phyloP scores from a whole-genome alignment of 1,140 invertebrate species.

The Mya arenaria region DNA sequence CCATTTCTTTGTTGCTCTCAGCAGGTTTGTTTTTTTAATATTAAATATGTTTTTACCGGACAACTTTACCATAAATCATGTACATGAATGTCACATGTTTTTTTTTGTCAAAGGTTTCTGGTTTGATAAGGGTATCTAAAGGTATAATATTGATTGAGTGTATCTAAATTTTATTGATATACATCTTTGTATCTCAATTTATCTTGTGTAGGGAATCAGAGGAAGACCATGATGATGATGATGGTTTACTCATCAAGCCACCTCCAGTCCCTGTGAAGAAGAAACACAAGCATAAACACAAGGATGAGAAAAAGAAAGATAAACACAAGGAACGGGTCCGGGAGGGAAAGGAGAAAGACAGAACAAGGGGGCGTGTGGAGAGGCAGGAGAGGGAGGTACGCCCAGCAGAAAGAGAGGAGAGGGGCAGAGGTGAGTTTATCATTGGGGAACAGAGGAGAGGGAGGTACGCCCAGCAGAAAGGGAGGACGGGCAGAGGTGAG shows the following conservation, averaged over 20 bases:
- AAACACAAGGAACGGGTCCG: conserved; percentile 15
- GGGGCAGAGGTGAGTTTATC: conserved; percentile 30
- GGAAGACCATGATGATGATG: conserved; percentile 44
- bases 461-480: too few species aligned
- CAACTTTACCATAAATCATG: not conserved
- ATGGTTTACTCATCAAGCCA: conserved; percentile 91
- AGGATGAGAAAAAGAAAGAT: conserved; percentile 40
- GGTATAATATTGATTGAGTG: too few species aligned
- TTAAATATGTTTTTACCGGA: not conserved
- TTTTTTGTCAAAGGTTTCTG: not conserved
- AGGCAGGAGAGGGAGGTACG: not conserved
- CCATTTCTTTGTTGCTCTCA: too few species aligned
- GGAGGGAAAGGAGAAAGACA: conserved; percentile 37
- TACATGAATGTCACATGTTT: not conserved
- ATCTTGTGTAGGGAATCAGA: not conserved
- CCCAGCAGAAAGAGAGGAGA: conserved; percentile 27
- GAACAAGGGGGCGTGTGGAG: not conserved
- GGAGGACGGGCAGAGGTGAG: conserved; percentile 32
- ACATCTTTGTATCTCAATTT: not conserved
- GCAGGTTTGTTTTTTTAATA: not conserved
- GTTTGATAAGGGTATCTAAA: not conserved
- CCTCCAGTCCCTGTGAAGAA: conserved; percentile 86
- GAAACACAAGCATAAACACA: conserved; percentile 59
- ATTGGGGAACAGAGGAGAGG: not conserved
- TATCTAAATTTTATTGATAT: not conserved